Base-by-base conservation (phyloP, 2,797 vertebrate genomes). In the Falco novaeseelandiae region DNA sequence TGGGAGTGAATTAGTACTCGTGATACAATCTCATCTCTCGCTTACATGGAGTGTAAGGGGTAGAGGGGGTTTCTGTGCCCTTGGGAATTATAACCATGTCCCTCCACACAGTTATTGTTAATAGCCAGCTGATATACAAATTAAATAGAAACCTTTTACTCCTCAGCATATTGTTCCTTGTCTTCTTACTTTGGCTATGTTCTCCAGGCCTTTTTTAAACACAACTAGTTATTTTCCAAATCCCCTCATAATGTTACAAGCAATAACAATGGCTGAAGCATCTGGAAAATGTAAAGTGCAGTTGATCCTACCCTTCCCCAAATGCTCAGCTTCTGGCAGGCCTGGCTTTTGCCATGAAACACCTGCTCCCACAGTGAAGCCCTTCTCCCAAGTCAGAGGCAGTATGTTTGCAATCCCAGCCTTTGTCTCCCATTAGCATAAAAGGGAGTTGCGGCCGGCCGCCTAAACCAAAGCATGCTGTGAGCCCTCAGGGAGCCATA, bases 311-410 rank as follows among this genome's bases (percentile, higher is more conserved):
- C 27, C 27, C 42, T 82, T 79, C 42, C 48, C 34, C 6, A 42
- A 15, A 78, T 2, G 10, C 2, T 6, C 1, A 0, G 5, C 27
- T 90, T 83, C 61, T 90, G 69, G 14, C 51, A 79, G 72, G 26
- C 32, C 71, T 49, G 26, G 76, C 27, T 93, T 91, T 93, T 16
- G 4, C 61, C 30, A 52, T 0, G 2, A 27, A 86, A 58, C 65
- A 72, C 48, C 44, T 79, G 55, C 26, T 79, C n/a, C 79, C 2
- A 0, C 6, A 2, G 23, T 0, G 0, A 65, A 84, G 34, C 14
- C 21, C 14, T 76, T 91, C 32, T 84, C 30, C 49, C 3, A 0
- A 21, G 48, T 73, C 74, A 91, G 54, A 80, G 29, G 25, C 65
- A 86, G 9, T 30, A 46, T 16, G 4, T n/a, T 70, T 76, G 52